Evolutionary conservation across 1,140 invertebrate genomes (phyloP).

Genomic region (Calliopsis andreniformis): DNA sequence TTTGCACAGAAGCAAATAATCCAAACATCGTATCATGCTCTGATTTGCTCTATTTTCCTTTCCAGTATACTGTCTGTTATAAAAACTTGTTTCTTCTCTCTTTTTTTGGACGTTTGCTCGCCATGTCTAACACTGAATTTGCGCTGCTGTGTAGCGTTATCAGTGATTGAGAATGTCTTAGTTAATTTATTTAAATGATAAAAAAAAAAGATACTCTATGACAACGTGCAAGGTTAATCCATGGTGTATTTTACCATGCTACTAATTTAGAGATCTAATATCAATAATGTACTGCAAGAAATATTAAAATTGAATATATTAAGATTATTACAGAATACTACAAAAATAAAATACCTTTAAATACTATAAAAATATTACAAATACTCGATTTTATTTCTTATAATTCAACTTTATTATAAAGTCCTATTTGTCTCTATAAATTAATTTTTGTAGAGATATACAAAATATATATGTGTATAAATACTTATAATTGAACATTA

Average conservation of each 20-base stretch:
- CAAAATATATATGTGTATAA: conserved; percentile 60
- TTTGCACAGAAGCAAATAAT: conserved; percentile 73
- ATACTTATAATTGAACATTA: conserved; percentile 49
- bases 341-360: conserved; percentile 39
- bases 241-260: conserved; percentile 13
- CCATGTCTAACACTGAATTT: conserved; percentile 45
- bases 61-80: conserved; percentile 58
- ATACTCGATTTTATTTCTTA: conserved; percentile 42
- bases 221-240: conserved; percentile 34
- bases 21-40: conserved; percentile 23
- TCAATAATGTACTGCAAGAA: conserved; percentile 28
- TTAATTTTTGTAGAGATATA: conserved; percentile 52
- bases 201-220: conserved; percentile 39
- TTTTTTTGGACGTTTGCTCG: conserved; percentile 44
- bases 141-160: conserved; percentile 73
- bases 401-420: conserved; percentile 58
- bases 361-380: conserved; percentile 25
- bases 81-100: conserved; percentile 23
- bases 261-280: conserved; percentile 26
- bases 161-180: conserved; percentile 70
- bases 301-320: conserved; percentile 37
- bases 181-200: conserved; percentile 77
- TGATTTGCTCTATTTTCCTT: conserved; percentile 51
- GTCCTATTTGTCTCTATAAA: conserved; percentile 52
- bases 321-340: conserved; percentile 31